phyloP scores from a whole-genome alignment of 2,113 vertebrate genomes.

The Cichladusa arquata region DNA sequence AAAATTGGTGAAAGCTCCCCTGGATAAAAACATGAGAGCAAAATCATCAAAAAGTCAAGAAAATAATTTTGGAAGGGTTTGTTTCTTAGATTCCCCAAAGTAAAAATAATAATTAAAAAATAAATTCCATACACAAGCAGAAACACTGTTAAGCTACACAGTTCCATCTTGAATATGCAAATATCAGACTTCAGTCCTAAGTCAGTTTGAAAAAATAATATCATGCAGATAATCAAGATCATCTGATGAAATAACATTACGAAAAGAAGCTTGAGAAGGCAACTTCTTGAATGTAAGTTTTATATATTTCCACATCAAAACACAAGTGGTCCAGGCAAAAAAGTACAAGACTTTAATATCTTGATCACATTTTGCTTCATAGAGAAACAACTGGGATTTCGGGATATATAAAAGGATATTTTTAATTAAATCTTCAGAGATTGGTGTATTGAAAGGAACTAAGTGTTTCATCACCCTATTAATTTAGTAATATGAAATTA shows the following conservation, averaged over 20 bases:
- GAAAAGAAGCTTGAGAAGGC: slow-evolving; percentile 58
- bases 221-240: slow-evolving; percentile 69
- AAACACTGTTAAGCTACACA: slow-evolving; percentile 41
- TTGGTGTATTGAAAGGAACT: neutral
- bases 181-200: slow-evolving; percentile 48
- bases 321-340: slow-evolving; percentile 25
- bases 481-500: slow-evolving; percentile 62
- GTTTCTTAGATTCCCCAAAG: slow-evolving; percentile 40
- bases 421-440: slow-evolving; percentile 12
- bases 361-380: slow-evolving; percentile 33
- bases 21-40: slow-evolving; percentile 16
- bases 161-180: slow-evolving; percentile 54
- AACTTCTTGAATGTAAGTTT: slow-evolving; percentile 28
- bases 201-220: slow-evolving; percentile 65
- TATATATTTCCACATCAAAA: slow-evolving; percentile 59
- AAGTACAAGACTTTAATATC: slow-evolving; percentile 56
- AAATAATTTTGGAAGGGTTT: slow-evolving; percentile 16
- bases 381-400: neutral
- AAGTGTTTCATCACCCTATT: slow-evolving; percentile 49
- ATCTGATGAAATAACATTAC: slow-evolving; percentile 65
- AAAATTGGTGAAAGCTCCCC: neutral
- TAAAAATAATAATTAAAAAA: slow-evolving; percentile 5
- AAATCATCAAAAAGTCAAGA: slow-evolving; percentile 3
- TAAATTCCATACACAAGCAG: slow-evolving; percentile 24
- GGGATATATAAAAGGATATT: neutral